A percentile compares a stretch with the other conserved stretches of the same genome.
Evolutionary conservation across 2,888 invertebrate species (phyloP).

Genomic region (Apantesis nais): DNA sequence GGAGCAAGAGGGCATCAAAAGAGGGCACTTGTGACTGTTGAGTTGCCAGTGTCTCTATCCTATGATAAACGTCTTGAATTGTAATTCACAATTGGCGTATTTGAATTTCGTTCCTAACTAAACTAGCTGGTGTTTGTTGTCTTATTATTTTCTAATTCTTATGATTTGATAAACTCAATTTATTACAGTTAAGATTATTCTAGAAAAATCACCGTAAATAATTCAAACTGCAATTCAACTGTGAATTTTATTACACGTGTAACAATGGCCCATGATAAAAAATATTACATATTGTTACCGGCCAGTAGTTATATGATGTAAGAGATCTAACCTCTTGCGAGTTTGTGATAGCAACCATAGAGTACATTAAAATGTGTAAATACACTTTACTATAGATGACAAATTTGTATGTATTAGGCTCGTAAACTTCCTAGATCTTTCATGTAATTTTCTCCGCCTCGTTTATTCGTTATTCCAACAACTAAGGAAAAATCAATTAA

Average conservation of each 20-base stretch:
- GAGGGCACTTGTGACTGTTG: too few species aligned
- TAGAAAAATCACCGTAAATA: not conserved
- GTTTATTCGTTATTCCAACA: not conserved
- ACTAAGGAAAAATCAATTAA: not conserved
- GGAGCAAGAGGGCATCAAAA: too few species aligned
- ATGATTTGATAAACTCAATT: not conserved
- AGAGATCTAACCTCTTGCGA: conserved; percentile 6
- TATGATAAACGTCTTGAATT: too few species aligned
- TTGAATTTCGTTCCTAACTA: too few species aligned
- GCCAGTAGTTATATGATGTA: conserved; percentile 9
- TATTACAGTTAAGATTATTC: not conserved
- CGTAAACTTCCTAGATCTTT: too few species aligned
- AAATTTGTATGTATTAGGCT: not conserved
- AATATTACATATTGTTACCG: not conserved
- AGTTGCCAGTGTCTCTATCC: too few species aligned
- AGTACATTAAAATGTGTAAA: not conserved
- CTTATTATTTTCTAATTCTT: not conserved
- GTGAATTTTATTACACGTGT: not conserved
- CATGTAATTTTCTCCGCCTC: too few species aligned
- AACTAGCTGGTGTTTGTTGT: not conserved
- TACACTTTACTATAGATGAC: not conserved
- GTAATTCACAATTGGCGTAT: too few species aligned
- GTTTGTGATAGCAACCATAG: not conserved
- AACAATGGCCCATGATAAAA: not conserved
- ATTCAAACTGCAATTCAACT: not conserved